Evolutionary conservation across 2,113 vertebrate genomes (phyloP).

Genomic region (Mola mola): DNA sequence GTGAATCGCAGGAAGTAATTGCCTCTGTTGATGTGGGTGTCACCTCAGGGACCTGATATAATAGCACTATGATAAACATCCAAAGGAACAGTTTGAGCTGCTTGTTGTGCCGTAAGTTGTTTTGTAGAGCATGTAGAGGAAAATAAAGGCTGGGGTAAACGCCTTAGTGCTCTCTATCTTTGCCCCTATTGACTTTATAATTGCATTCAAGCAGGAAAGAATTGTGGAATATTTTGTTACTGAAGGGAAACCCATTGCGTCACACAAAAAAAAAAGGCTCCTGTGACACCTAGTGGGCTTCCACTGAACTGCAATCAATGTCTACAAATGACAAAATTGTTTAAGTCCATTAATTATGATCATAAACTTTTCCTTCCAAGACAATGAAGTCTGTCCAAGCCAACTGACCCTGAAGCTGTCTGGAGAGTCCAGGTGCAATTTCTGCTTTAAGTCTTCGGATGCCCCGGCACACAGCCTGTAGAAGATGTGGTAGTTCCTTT

Average conservation of each 20-base stretch:
- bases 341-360: too few species aligned
- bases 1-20: constrained; percentile 46
- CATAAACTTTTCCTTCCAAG: too few species aligned
- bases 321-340: too few species aligned
- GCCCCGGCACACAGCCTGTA: constrained; percentile 97
- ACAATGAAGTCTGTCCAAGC: neutral
- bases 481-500: constrained; percentile 99
- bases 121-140: constrained; percentile 25
- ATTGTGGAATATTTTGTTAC: constrained; percentile 33
- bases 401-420: constrained; percentile 94
- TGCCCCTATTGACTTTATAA: constrained; percentile 21
- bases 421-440: constrained; percentile 92
- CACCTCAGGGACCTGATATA: constrained; percentile 48
- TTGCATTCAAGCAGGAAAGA: constrained; percentile 16
- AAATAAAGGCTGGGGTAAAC: constrained; percentile 31
- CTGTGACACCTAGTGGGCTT: constrained; percentile 68
- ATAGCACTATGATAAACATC: constrained; percentile 55
- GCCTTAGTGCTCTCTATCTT: constrained; percentile 30
- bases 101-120: constrained; percentile 44
- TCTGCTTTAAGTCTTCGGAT: constrained; percentile 93
- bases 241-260: constrained; percentile 16
- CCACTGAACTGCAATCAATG: neutral
- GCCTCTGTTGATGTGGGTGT: constrained; percentile 63
- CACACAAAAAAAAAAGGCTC: constrained; percentile 4
- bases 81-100: constrained; percentile 42